A percentile compares a stretch with the other conserved stretches of the same genome.
These are phyloP conservation scores for Plusia festucae DNA, from an alignment of 2,888 invertebrate genomes.

Conservation along the genomic window DNA sequence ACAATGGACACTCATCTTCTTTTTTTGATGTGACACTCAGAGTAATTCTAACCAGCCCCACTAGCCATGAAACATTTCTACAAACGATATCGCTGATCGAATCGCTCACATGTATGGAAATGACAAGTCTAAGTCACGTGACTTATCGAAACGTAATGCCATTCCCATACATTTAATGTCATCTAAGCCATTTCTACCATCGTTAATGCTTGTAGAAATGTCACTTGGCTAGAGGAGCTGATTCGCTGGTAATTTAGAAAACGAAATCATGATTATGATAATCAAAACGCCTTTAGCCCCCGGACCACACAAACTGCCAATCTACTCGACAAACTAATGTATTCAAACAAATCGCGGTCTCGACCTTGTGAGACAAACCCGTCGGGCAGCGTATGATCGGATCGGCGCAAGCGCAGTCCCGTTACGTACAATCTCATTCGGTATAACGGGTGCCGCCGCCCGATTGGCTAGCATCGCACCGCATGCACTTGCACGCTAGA, in stretches of 20 bases:
- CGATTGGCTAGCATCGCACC: slow-evolving; percentile 59
- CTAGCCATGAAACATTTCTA: too few relatives aligned
- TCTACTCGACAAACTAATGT: slow-evolving; percentile 44
- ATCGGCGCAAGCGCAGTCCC: slow-evolving; percentile 67
- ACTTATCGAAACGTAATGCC: too few relatives aligned
- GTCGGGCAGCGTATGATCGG: slow-evolving; percentile 51
- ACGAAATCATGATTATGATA: background rate
- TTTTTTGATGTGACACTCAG: background rate
- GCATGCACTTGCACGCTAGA: slow-evolving; percentile 56
- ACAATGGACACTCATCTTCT: too few relatives aligned
- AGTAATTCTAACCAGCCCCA: background rate
- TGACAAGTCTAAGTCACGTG: too few relatives aligned
- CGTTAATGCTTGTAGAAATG: too few relatives aligned
- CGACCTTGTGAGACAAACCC: slow-evolving; percentile 58
- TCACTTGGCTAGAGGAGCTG: too few relatives aligned
- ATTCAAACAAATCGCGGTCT: slow-evolving; percentile 58
- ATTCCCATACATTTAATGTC: too few relatives aligned
- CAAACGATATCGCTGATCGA: too few relatives aligned
- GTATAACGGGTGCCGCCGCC: slow-evolving; percentile 67
- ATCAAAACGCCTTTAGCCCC: background rate
- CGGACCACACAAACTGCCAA: background rate
- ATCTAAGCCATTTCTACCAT: too few relatives aligned
- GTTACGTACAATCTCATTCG: slow-evolving; percentile 76
- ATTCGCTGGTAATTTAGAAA: background rate
- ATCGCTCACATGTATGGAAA: too few relatives aligned